A percentile compares a stretch with the other conserved stretches of the same genome.
phyloP scores from a whole-genome alignment of 2,113 vertebrate species.

The Hucho hucho region DNA sequence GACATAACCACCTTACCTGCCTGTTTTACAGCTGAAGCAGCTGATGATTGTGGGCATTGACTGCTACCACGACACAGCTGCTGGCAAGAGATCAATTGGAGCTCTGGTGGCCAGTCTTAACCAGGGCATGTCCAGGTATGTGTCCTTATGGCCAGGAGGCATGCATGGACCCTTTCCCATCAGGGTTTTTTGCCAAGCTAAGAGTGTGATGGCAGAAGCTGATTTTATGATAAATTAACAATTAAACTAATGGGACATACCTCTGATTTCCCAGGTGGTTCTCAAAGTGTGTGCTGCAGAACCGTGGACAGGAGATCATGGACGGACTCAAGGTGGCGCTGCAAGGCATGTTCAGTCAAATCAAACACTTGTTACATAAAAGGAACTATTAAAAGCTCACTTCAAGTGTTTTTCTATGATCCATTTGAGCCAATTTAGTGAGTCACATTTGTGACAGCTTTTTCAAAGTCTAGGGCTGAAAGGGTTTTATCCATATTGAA shows the following conservation, averaged over 20 bases:
- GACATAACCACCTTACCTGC: neutral
- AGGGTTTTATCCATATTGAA: no score
- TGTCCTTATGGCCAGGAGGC: no score
- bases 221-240: no score
- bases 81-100: conserved; percentile 84
- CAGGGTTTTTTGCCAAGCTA: no score
- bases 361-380: neutral
- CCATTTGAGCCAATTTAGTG: no score
- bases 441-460: neutral
- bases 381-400: neutral
- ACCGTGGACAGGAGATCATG: conserved; percentile 89
- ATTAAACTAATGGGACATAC: no score
- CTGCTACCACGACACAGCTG: conserved; percentile 87
- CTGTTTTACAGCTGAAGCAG: conserved; percentile 80
- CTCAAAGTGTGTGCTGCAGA: conserved; percentile 88
- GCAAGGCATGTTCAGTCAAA: conserved; percentile 66
- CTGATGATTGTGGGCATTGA: conserved; percentile 96
- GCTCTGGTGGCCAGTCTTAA: conserved; percentile 94
- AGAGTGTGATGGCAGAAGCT: no score
- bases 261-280: conserved; percentile 80
- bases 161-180: no score
- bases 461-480: neutral
- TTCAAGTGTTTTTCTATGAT: no score
- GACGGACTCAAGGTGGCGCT: conserved; percentile 89
- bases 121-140: conserved; percentile 84